Base-by-base conservation (phyloP, 2,113 vertebrate genomes). In the Beaufortia kweichowensis region DNA sequence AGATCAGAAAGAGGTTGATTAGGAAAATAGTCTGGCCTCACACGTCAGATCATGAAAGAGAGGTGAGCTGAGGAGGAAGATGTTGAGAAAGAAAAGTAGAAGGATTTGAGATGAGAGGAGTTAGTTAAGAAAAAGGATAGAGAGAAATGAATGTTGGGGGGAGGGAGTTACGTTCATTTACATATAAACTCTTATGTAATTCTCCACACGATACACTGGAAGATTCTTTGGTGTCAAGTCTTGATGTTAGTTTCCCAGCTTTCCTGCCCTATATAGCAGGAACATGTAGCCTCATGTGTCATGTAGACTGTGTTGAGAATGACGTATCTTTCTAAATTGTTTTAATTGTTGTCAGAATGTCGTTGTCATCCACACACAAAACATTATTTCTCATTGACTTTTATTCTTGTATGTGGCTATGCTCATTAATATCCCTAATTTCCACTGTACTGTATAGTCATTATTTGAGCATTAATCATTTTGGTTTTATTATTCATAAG, bases 111-210 rank as follows among this genome's bases (percentile, higher is more conserved):
- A 31, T 6, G n/a, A 48, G 14, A 26, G 21, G 23, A 8, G 23
- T 15, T 35, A 29, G 33, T 50, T n/a, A n/a, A 28, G 23, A 66
- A 26, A 73, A 8, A 17, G 2, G 48, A 15, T 19, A 35, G n/a
- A 35, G 3, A 4, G n/a, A 23, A 14, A 1, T 33, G 59, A 12
- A 10, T 41, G 46, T 41, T 31, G 41, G n/a, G 15, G 56, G 28
- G 19, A 23, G 57, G 31, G 46, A 19, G 21, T 24, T 23, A 19
- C 35, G 6, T 57, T 35, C 15, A 61, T 67, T 46, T 50, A 29
- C 70, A 73, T 63, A 64, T 39, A 56, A 72, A 41, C 60, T 7
- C 41, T 80, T 76, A 69, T 57, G 19, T 76, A 70, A 80, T 59
- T 57, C 72, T 29, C 46, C 46, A 28, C 50, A 74, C 1, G 41